These are phyloP conservation scores for Tromatobia lineatoria DNA, from an alignment of 2,888 invertebrate genomes.

Conservation along the genomic window DNA sequence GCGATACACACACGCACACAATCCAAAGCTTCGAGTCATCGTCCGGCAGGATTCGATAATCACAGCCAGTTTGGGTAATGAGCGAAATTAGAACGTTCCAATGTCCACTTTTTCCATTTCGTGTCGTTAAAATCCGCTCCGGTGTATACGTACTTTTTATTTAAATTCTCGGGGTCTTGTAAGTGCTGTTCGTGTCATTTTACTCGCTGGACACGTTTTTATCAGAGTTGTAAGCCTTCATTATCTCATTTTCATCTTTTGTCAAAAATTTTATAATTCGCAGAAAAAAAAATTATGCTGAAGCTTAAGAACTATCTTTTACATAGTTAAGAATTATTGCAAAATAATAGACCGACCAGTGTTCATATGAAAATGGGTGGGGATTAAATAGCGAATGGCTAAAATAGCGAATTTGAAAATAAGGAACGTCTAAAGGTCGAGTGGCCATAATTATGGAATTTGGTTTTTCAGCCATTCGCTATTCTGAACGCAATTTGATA, in stretches of 20 bases:
- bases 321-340: too few relatives aligned
- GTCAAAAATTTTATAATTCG: neutral
- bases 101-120: neutral
- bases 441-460: too few relatives aligned
- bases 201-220: neutral
- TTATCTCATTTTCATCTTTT: too few relatives aligned
- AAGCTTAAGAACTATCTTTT: too few relatives aligned
- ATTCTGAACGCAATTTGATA: too few relatives aligned
- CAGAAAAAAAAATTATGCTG: neutral
- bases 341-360: too few relatives aligned
- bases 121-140: neutral
- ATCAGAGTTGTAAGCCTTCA: neutral
- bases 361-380: too few relatives aligned
- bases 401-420: too few relatives aligned
- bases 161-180: neutral
- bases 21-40: slow-evolving; percentile 6
- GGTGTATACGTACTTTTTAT: neutral
- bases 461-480: too few relatives aligned
- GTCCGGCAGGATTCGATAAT: slow-evolving; percentile 40
- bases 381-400: too few relatives aligned
- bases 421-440: too few relatives aligned
- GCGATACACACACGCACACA: slow-evolving; percentile 28
- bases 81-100: slow-evolving; percentile 25
- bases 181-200: neutral
- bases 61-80: slow-evolving; percentile 35